Evolutionary conservation across 2,797 vertebrate genomes (phyloP).

Genomic region (Ceryle rudis): DNA sequence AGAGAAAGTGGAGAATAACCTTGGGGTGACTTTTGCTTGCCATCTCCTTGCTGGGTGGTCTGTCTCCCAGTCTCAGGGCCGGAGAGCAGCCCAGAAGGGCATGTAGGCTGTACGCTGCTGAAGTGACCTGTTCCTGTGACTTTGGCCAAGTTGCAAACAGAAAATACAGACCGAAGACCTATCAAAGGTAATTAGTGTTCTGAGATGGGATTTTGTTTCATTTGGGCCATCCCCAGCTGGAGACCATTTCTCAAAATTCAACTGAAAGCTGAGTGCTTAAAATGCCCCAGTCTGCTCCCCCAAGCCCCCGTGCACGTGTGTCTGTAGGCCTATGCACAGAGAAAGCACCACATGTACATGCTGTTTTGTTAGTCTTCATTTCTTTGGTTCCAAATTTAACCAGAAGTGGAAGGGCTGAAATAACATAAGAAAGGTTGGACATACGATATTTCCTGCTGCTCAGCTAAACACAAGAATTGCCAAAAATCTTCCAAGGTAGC

Average conservation of each 20-base stretch:
- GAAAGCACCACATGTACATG: background rate
- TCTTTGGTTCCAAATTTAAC: slow-evolving; percentile 63
- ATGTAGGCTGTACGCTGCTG: background rate
- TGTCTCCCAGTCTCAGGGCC: background rate
- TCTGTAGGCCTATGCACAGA: background rate
- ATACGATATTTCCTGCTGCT: slow-evolving; percentile 67
- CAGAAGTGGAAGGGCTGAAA: slow-evolving; percentile 71
- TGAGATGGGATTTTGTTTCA: background rate
- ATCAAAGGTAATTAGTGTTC: background rate
- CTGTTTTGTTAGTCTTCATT: slow-evolving; percentile 40
- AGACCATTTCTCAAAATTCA: background rate
- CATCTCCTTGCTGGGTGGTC: background rate
- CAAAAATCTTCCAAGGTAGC: slow-evolving; percentile 70
- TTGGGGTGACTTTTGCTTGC: background rate
- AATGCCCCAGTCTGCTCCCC: background rate
- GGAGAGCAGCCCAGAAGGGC: background rate
- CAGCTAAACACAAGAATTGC: slow-evolving; percentile 65
- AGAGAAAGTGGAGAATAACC: background rate
- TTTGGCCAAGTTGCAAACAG: background rate
- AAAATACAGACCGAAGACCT: background rate
- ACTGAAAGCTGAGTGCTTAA: background rate
- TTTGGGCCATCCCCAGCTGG: background rate
- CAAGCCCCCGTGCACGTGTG: background rate
- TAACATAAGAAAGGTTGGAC: slow-evolving; percentile 60
- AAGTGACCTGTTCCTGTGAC: background rate